Conservation (phyloP, 2,797 vertebrate genomes). For the Sternotherus odoratus region DNA sequence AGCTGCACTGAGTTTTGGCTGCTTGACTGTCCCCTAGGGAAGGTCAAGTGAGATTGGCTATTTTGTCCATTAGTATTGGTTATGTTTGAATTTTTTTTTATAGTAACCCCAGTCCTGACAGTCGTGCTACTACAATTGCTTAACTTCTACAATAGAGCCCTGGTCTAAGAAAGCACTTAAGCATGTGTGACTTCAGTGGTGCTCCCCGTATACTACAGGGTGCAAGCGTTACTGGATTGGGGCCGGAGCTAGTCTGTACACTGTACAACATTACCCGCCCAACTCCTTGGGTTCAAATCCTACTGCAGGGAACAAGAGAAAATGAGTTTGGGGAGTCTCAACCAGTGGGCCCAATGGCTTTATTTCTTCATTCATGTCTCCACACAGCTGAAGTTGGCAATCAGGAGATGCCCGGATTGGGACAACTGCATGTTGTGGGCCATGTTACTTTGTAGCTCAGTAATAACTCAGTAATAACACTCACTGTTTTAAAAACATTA, state of each 20-base stretch:
- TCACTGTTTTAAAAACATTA: not conserved
- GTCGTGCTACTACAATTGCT: not conserved
- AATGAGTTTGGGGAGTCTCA: not conserved
- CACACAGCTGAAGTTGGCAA: not conserved
- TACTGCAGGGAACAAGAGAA: not conserved
- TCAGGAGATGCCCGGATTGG: not conserved
- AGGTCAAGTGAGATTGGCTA: not conserved
- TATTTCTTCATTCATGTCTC: not conserved
- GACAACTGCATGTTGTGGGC: not conserved
- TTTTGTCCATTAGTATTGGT: not conserved
- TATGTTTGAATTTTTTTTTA: not conserved
- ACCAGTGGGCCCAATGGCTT: not conserved
- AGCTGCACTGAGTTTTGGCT: not conserved
- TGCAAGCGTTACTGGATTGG: not conserved
- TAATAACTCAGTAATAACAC: not conserved
- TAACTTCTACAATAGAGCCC: not conserved
- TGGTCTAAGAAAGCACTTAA: not conserved
- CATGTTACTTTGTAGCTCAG: not conserved
- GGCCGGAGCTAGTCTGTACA: not conserved
- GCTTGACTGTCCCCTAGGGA: not conserved
- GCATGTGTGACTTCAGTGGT: not conserved
- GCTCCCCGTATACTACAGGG: not conserved
- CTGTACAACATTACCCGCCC: fast-evolving
- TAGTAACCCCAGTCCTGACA: not conserved
- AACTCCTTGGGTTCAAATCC: not conserved